A percentile compares a stretch with the other conserved stretches of the same genome.
Evolutionary conservation across 1,140 invertebrate species (phyloP).

Genomic region (Aplysia californica): DNA sequence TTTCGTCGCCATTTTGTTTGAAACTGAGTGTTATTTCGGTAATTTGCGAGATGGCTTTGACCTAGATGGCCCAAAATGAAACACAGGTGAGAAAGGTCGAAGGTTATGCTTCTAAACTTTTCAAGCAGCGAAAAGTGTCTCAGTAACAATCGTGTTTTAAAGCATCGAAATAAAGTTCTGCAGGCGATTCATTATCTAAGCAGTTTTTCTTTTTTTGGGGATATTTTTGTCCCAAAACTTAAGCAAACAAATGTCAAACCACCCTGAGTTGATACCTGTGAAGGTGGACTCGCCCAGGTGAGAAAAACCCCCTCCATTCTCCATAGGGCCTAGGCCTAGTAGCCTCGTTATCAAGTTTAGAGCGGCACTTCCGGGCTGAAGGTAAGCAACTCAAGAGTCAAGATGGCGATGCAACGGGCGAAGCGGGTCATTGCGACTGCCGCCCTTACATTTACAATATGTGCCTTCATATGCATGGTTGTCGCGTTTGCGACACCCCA

Average conservation of each 20-base stretch:
- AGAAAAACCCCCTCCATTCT: not conserved
- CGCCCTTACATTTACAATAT: conserved; percentile 42
- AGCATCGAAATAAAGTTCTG: too few relatives aligned
- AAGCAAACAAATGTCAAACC: too few relatives aligned
- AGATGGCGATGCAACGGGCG: conserved; percentile 37
- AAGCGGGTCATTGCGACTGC: conserved; percentile 44
- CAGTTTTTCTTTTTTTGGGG: too few relatives aligned
- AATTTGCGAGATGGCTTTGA: not conserved
- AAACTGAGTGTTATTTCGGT: not conserved
- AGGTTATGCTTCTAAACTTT: not conserved
- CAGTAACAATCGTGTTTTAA: too few relatives aligned
- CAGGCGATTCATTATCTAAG: too few relatives aligned
- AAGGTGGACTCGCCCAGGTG: conserved; percentile 10
- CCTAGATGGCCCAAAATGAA: not conserved
- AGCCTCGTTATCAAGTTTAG: not conserved
- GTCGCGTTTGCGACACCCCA: conserved; percentile 93
- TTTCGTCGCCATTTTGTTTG: conserved; percentile 39
- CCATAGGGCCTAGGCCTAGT: too few relatives aligned
- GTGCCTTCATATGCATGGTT: conserved; percentile 71
- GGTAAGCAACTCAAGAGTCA: too few relatives aligned
- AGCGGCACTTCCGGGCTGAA: too few relatives aligned
- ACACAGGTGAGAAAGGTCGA: not conserved
- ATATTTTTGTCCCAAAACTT: too few relatives aligned
- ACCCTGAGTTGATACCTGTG: too few relatives aligned
- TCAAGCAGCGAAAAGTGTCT: too few relatives aligned